A percentile compares a stretch with the other conserved stretches of the same genome.
These are phyloP conservation scores for Brachionus sp. DNA, from an alignment of 1,140 invertebrate species.

Conservation along the genomic window DNA sequence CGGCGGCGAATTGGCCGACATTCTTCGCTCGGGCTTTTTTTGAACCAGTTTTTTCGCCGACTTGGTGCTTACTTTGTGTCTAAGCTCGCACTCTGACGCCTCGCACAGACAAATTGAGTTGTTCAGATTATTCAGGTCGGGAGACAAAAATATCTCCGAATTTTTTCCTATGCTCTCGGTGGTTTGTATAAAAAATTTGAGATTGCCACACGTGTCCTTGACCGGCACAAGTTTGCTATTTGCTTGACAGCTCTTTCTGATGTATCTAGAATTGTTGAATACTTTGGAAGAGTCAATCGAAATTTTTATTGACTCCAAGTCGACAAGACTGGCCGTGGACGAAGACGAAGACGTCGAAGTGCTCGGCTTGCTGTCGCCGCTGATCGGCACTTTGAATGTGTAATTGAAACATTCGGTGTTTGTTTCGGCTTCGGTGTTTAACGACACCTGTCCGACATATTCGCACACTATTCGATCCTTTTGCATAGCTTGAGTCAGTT, in stretches of 20 bases:
- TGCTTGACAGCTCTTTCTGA: not conserved
- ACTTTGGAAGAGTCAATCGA: not conserved
- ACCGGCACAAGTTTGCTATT: not conserved
- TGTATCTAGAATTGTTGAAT: not conserved
- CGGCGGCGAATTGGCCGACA: not conserved
- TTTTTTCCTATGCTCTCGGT: not conserved
- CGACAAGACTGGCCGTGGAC: not conserved
- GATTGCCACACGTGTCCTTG: not conserved
- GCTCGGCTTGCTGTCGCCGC: not conserved
- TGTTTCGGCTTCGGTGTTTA: not conserved
- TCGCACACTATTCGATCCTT: conserved; percentile 8
- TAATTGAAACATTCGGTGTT: not conserved
- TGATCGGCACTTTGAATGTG: not conserved
- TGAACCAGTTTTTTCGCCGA: not conserved
- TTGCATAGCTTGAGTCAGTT: not conserved
- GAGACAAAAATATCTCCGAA: not conserved
- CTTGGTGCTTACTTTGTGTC: not conserved
- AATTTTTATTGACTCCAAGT: not conserved
- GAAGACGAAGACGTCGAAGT: not conserved
- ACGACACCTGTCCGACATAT: not conserved
- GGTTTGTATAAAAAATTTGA: not conserved
- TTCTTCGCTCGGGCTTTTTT: not conserved
- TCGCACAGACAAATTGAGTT: not conserved
- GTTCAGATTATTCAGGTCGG: not conserved
- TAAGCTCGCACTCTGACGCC: not conserved